Evolutionary conservation across 1,140 invertebrate genomes (phyloP), one percentile per base, ranked within the genome.

Genomic region (Calephelis virginiensis): DNA sequence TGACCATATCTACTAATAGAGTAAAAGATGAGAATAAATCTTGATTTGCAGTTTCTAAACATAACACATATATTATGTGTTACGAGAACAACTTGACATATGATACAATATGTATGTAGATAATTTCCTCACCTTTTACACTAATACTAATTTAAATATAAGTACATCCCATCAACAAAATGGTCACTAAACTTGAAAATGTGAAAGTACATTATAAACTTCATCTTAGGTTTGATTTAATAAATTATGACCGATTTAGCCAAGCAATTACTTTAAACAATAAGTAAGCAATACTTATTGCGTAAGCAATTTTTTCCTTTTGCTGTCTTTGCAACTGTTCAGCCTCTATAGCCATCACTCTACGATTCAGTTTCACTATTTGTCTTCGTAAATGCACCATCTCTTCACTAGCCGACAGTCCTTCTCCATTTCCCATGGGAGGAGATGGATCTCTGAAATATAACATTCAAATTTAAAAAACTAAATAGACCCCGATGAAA

Each of bases 201-300:
- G 81, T 82, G 76, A 84, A 81, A 70, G 77, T 80, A 78, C 71
- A 76, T 78, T 72, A 75, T 79, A 78, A 76, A 83, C 77, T 87
- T 86, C 80, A 85, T 81, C 78, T 83, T 85, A 83, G 64, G 64
- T 71, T 75, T 80, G 76, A 76, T 75, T 63, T 72, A 61, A 76
- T 60, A 64, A 68, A 74, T 90, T 92, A 93, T 78, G 92, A 92
- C 86, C 95, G 93, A 87, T 95, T 96, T 67, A 97, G 89, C 96
- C 96, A 97, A 70, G 96, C 93, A 69, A 97, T 94, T 66, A 96
- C 94, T 93, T 97, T 97, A 65, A 97, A 92, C 74, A 97, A 90
- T 80, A 97, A 94, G 84, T 97, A 98, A 10, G 96, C 94, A 76
- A 97, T 91, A 13, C 96, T 96, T 71, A 96, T 87, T 67, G 95